A percentile compares a stretch with the other conserved stretches of the same genome.
Conservation (phyloP, 2,888 invertebrate species). For the Chorisops tibialis region DNA sequence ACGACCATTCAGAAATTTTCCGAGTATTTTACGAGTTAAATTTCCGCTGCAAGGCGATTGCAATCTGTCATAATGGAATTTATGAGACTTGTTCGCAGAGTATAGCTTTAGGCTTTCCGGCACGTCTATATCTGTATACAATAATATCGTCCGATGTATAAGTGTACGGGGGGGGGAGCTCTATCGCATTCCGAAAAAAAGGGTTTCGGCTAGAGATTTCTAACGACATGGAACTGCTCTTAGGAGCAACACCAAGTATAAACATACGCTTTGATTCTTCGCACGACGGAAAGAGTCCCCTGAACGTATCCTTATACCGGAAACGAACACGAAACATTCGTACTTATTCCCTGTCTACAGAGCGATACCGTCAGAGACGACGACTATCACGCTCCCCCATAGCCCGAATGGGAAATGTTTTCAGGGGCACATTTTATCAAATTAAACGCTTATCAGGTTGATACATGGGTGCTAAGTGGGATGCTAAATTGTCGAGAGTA, state of each 20-base stretch:
- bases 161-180: not conserved
- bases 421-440: conserved; percentile 17
- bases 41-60: conserved; percentile 39
- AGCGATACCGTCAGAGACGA: not conserved
- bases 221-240: conserved; percentile 16
- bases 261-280: conserved; percentile 10
- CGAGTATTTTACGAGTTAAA: conserved; percentile 39
- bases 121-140: conserved; percentile 11
- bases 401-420: not conserved
- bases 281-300: not conserved
- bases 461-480: conserved; percentile 23
- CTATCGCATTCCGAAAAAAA: not conserved
- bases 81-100: conserved; percentile 37
- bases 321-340: not conserved
- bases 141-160: too few species aligned
- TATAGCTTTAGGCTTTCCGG: not conserved
- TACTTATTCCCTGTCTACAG: not conserved
- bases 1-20: conserved; percentile 29
- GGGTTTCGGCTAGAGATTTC: conserved; percentile 13
- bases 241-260: not conserved
- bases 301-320: conserved; percentile 2
- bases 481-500: conserved; percentile 6
- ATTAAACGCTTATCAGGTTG: conserved; percentile 25
- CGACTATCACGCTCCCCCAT: not conserved
- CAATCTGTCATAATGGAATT: conserved; percentile 40